Conservation (phyloP, 1,140 invertebrate genomes). For the Lamellibrachia luymesi region DNA sequence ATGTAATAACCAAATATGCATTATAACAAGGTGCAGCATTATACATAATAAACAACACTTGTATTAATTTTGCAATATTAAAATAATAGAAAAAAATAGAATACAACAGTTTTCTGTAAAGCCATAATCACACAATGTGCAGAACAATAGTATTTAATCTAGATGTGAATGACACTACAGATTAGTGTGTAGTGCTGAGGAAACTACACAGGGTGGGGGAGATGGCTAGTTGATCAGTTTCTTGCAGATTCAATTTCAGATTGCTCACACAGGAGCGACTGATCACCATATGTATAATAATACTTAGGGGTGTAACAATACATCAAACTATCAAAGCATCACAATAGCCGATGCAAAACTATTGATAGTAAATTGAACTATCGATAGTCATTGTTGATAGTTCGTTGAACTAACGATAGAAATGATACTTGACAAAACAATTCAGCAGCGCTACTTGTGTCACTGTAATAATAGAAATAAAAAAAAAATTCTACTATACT, state of each 20-base stretch:
- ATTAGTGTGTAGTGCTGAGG: background rate
- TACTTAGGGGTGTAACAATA: no score
- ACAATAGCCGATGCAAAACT: no score
- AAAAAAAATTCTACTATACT: no score
- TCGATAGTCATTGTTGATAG: no score
- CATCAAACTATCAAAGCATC: no score
- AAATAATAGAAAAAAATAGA: background rate
- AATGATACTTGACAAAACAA: no score
- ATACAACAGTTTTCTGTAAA: background rate
- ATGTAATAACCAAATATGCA: background rate
- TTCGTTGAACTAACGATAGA: no score
- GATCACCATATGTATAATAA: no score
- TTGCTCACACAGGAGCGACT: background rate
- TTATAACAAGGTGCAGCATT: background rate
- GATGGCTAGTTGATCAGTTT: background rate
- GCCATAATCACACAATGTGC: background rate
- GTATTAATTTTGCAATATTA: background rate
- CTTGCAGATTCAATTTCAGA: constrained; percentile 1
- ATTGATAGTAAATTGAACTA: no score
- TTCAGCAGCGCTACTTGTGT: no score
- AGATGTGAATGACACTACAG: background rate
- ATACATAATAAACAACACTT: background rate
- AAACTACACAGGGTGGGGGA: background rate
- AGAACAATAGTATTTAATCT: background rate
- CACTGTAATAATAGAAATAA: no score